These are phyloP conservation scores for Drosophila suzukii DNA, from an alignment of 1,140 invertebrate genomes.

Conservation along the genomic window DNA sequence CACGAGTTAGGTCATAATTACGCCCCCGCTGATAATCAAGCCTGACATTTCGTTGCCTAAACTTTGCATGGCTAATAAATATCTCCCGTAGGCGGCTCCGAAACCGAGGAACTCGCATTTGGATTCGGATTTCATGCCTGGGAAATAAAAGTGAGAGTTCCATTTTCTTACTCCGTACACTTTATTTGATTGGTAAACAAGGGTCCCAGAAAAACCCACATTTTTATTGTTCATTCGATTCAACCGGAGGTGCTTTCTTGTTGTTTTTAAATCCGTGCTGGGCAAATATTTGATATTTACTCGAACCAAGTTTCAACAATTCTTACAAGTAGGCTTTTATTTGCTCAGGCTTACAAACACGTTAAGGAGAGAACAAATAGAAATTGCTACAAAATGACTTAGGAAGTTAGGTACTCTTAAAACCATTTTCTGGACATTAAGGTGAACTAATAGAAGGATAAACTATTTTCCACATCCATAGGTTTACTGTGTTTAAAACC, in stretches of 20 bases:
- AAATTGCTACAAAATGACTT: background rate
- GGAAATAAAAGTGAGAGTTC: conserved; percentile 69
- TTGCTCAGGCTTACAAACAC: conserved; percentile 1
- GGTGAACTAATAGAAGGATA: too few relatives aligned
- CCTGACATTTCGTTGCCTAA: conserved; percentile 72
- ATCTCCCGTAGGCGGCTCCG: background rate
- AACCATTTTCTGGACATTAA: too few relatives aligned
- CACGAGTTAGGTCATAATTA: conserved; percentile 72
- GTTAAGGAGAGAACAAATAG: background rate
- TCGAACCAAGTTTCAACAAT: conserved; percentile 14
- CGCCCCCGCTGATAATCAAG: conserved; percentile 62
- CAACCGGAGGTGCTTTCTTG: background rate
- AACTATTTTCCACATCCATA: too few relatives aligned
- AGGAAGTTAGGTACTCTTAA: too few relatives aligned
- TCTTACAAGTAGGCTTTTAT: conserved; percentile 11
- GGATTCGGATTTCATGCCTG: background rate
- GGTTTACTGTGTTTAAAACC: too few relatives aligned
- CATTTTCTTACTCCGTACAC: conserved; percentile 26
- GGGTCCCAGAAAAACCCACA: conserved; percentile 1
- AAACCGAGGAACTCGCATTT: background rate
- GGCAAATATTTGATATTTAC: conserved; percentile 17
- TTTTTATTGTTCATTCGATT: background rate
- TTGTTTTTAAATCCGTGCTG: conserved; percentile 10
- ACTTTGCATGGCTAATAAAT: conserved; percentile 41
- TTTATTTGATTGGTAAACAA: conserved; percentile 68